Percentiles rank a stretch among this genome's conserved stretches.
phyloP scores from a whole-genome alignment of 2,797 vertebrate genomes.

The Bradypus variegatus region DNA sequence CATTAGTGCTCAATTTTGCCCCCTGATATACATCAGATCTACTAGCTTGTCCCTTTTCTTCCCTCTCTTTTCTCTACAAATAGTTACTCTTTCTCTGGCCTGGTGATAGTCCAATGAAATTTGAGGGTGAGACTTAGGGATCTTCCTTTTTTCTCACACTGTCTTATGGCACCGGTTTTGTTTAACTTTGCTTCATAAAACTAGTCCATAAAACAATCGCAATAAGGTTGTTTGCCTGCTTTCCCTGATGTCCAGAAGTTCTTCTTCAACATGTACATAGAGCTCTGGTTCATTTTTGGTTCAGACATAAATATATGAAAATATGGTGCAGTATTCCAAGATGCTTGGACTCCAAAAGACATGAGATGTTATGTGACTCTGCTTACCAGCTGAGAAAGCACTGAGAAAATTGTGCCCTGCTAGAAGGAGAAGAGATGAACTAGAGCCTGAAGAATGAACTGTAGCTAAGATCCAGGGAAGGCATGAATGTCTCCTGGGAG shows the following conservation, averaged over 20 bases:
- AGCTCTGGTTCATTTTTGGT: background rate
- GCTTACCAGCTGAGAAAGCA: background rate
- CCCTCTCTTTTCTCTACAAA: background rate
- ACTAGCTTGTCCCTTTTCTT: fast-evolving
- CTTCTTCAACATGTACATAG: background rate
- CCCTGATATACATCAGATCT: fast-evolving
- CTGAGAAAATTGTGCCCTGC: background rate
- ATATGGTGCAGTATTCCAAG: too few relatives aligned
- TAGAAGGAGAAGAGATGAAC: background rate
- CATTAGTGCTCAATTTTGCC: background rate
- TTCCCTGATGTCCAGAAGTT: background rate
- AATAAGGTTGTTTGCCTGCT: background rate
- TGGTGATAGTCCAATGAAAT: background rate
- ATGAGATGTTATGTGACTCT: background rate
- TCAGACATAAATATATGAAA: background rate
- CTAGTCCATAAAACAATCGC: too few relatives aligned
- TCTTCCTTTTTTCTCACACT: too few relatives aligned
- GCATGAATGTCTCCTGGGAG: background rate
- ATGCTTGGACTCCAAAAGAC: background rate
- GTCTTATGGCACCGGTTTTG: background rate
- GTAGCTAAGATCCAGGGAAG: too few relatives aligned
- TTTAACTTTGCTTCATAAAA: background rate
- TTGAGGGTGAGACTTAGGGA: background rate
- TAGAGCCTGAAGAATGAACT: too few relatives aligned
- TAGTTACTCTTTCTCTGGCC: background rate